phyloP scores from a whole-genome alignment of 1,140 invertebrate species.

The Euschistus heros region DNA sequence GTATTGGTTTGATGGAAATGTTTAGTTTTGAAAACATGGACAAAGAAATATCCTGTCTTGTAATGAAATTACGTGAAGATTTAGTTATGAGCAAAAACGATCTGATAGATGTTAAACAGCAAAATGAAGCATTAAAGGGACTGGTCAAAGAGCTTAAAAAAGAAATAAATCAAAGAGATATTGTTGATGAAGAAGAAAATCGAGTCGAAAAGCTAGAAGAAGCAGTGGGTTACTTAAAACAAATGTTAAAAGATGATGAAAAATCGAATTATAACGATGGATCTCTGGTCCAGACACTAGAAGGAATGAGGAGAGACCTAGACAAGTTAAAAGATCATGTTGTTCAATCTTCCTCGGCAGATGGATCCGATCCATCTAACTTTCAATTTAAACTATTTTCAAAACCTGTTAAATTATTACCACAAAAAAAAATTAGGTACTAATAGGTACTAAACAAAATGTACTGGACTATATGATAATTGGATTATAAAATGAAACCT shows the following conservation, averaged over 20 bases:
- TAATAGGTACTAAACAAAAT: no score
- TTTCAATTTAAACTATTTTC: no score
- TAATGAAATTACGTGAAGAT: slow-evolving; percentile 7
- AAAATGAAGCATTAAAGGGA: background rate
- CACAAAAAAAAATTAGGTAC: no score
- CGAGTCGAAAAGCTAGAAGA: background rate
- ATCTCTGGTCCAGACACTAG: background rate
- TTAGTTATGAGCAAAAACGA: slow-evolving; percentile 1
- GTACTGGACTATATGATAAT: no score
- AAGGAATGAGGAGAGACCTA: background rate
- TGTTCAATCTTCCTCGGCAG: background rate
- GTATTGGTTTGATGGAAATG: background rate
- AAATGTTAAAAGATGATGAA: background rate
- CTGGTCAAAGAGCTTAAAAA: background rate
- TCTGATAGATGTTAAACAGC: slow-evolving; percentile 9
- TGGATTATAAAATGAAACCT: no score
- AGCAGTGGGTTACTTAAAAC: background rate
- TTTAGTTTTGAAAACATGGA: slow-evolving; percentile 2
- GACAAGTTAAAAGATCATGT: background rate
- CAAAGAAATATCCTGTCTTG: background rate
- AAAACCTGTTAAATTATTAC: no score
- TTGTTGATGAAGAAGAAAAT: background rate
- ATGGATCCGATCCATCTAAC: background rate
- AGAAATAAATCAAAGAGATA: background rate
- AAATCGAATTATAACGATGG: background rate